Evolutionary conservation across 2,113 vertebrate species (phyloP), one percentile per base, ranked within the genome.

Genomic region (Nothocercus julius): DNA sequence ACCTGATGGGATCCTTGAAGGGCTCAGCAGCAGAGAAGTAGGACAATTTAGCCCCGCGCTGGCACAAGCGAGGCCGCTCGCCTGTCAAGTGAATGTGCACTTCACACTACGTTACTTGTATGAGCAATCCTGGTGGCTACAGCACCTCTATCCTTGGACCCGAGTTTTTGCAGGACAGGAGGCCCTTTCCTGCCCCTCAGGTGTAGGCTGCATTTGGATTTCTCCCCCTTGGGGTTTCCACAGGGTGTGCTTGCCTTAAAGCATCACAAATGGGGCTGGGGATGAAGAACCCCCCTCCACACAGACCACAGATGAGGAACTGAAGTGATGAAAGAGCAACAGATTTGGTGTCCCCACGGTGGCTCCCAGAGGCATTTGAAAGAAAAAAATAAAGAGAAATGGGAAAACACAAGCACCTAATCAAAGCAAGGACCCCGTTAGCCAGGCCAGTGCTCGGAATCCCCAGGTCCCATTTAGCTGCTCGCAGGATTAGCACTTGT

Each of bases 401-500:
- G 6, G 54, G 78, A 81, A 64, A 87, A 76, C 16, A 47, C 63
- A 38, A 85, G 18, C n/a, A 20, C 45, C 49, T 77, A 62, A 84
- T 72, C 61, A 93, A 86, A 19, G 24, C n/a, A 7, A 84, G 92
- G n/a, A 89, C 58, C 5, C 21, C 30, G 85, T 81, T 75, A 91
- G 40, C 77, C 95, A 87, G 91, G 84, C 86, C 21, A 42, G 73
- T 84, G 28, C 61, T 18, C 44, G 6, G 30, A 1, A 54, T 86
- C 81, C 86, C 79, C 36, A 54, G 84, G 68, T 93, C 77, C 84
- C 84, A 66, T 82, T 93, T 89, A 36, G n/a, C 77, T 14, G 45
- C 68, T 93, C 5, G 4, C 59, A 56, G 92, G 86, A 95, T 95
- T 95, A 73, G 77, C 95, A 92, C 94, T 94, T 94, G 94, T 96